Evolutionary conservation across 2,888 invertebrate species (phyloP), one percentile per base, ranked within the genome.

Genomic region (Melanophora roralis): DNA sequence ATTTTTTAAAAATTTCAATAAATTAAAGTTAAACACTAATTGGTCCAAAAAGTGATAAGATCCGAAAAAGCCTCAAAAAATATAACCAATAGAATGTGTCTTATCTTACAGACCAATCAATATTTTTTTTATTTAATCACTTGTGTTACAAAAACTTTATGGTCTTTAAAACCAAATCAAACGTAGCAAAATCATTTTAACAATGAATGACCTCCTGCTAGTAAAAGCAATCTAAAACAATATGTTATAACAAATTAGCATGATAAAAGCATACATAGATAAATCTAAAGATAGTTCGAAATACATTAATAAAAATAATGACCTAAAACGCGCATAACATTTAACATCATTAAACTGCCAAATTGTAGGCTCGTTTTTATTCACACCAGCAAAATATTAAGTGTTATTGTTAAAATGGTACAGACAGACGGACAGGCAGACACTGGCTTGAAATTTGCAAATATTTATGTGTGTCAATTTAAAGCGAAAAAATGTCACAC

Each of bases 401-500:
- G 32, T 32, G 16, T 36, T 11, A 4, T 21, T 14, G n/a, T 16
- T 27, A 27, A n/a, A n/a, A n/a, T n/a, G n/a, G 27, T 27, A 3
- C 6, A 27, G 6, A 27, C n/a, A n/a, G n/a, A n/a, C n/a, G n/a
- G n/a, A 27, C 27, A 27, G 27, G 6, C 27, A 27, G 27, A 27
- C 3, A 27, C 27, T 27, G 4, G 27, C 27, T 27, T n/a, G 36
- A 36, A 9, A 59, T 27, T 27, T 71, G 43, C 34, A 57, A 45
- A 60, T n/a, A n/a, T n/a, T 69, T 43, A 60, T 71, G 65, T 53
- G 57, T 76, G 45, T 21, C 3, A 8, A 51, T 77, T 60, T 45
- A 32, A 43, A 23, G 40, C 55, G 67, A 78, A 72, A 60, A 72
- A 45, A 38, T 55, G 62, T 67, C 67, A 32, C 78, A 72, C 72